phyloP scores from a whole-genome alignment of 2,797 vertebrate genomes.

The Fratercula arctica region DNA sequence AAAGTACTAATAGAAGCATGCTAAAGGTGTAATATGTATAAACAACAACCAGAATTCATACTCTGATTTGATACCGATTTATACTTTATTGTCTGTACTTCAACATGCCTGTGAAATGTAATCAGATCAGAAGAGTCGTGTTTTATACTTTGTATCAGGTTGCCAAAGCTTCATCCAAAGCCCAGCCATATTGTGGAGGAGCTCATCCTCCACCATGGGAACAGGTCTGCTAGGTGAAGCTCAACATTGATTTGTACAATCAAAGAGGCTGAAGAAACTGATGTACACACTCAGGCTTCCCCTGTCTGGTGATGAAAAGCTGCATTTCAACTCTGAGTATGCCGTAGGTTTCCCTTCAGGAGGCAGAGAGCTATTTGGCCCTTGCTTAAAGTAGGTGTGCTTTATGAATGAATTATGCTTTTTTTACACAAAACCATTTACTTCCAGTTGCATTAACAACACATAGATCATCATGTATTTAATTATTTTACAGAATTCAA shows the following conservation, averaged over 20 bases:
- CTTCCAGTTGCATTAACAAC: neutral
- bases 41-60: neutral
- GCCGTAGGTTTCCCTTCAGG: neutral
- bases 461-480: neutral
- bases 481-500: neutral
- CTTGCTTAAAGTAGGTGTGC: neutral
- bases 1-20: neutral
- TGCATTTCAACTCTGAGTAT: neutral
- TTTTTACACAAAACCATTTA: neutral
- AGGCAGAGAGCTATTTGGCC: neutral
- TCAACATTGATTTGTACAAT: neutral
- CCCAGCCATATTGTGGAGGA: neutral
- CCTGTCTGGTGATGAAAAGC: neutral
- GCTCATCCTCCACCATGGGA: rapidly evolving
- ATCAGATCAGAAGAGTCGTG: neutral
- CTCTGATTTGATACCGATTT: neutral
- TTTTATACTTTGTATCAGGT: neutral
- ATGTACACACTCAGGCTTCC: rapidly evolving
- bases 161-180: neutral
- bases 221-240: rapidly evolving
- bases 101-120: neutral
- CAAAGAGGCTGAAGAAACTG: neutral
- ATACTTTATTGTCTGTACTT: neutral
- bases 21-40: neutral
- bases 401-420: neutral